Evolutionary conservation across 2,797 vertebrate species (phyloP), one percentile per base, ranked within the genome.

Genomic region (Myotis vivesi): DNA sequence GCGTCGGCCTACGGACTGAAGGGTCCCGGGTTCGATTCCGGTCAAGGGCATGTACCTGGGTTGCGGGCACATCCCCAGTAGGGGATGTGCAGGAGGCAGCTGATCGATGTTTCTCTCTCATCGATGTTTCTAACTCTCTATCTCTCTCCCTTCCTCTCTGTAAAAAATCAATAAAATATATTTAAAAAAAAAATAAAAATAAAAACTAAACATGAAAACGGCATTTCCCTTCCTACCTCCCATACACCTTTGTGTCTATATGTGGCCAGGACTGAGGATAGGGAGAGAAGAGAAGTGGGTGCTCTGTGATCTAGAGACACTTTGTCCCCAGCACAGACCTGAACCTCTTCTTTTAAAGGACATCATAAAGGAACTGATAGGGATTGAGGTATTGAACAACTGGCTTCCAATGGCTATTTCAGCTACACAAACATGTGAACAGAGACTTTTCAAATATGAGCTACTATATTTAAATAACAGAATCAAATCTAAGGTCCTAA

Each of bases 181-280:
- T n/a, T n/a, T n/a, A n/a, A n/a, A n/a, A n/a, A n/a, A n/a, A n/a
- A n/a, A n/a, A n/a, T n/a, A n/a, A n/a, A n/a, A n/a, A n/a, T 89
- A 91, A 73, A 92, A 94, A 89, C 38, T 81, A 86, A 77, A 95
- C 71, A 91, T 92, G 25, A 5, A 80, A 38, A 92, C 11, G 69
- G 20, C 46, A 51, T 92, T 92, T 94, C 71, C 57, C 51, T 76
- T 68, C 85, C 59, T 81, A 23, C 19, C 30, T 84, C 55, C 62
- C 33, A 36, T 6, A 64, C 5, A 57, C n/a, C 30, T 91, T 64
- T 59, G 30, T 59, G 53, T 49, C 62, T 83, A 2, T 51, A 25
- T 57, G 16, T 79, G 73, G 30, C 64, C 76, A 93, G 51, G 82
- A 13, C 36, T 59, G n/a, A 17, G 44, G 44, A 36, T 33, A 28